phyloP scores from a whole-genome alignment of 2,888 invertebrate genomes.

The Laothoe populi region DNA sequence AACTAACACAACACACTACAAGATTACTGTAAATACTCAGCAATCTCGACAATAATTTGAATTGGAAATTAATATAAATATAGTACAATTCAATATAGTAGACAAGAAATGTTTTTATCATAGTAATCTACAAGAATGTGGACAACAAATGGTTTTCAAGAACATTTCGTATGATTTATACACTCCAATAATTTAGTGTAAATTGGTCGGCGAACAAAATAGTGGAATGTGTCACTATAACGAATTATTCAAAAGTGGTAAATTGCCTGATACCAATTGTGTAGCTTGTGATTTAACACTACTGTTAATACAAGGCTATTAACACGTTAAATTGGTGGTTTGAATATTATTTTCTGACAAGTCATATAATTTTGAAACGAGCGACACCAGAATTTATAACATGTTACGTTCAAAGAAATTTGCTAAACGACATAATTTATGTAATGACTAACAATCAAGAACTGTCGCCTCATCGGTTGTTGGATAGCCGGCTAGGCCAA shows the following conservation, averaged over 20 bases:
- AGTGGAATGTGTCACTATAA: slow-evolving; percentile 21
- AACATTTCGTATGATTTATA: slow-evolving; percentile 21
- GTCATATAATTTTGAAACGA: too few species aligned
- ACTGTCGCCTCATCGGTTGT: too few species aligned
- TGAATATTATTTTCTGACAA: not conserved
- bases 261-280: slow-evolving; percentile 20
- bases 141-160: slow-evolving; percentile 14
- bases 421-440: too few species aligned
- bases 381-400: too few species aligned
- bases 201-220: slow-evolving; percentile 16
- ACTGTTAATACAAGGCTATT: not conserved
- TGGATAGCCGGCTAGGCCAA: too few species aligned
- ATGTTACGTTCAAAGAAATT: too few species aligned
- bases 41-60: not conserved
- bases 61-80: not conserved
- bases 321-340: slow-evolving; percentile 1
- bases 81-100: not conserved
- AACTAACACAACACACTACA: not conserved
- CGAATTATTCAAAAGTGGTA: slow-evolving; percentile 12
- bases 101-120: slow-evolving; percentile 15
- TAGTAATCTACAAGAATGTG: slow-evolving; percentile 11
- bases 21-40: not conserved
- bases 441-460: too few species aligned
- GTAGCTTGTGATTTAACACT: slow-evolving; percentile 12
- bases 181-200: slow-evolving; percentile 3